A percentile compares a stretch with the other conserved stretches of the same genome.
Conservation (phyloP, 23 tunicate genomes). For the Oikopleura albicans region DNA sequence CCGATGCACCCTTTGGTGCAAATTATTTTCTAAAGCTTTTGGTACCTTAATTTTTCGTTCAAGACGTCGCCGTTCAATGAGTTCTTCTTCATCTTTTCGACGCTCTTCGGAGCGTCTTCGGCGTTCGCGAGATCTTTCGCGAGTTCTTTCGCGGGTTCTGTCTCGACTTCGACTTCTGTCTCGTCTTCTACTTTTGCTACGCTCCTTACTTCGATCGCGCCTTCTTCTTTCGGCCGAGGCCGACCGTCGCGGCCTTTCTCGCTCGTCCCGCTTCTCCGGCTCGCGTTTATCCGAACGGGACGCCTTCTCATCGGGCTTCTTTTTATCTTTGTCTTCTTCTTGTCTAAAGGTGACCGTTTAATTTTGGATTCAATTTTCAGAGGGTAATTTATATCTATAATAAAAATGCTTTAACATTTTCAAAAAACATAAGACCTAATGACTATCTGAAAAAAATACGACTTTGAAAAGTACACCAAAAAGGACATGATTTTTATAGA, state of each 20-base stretch:
- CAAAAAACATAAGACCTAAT: too few species aligned
- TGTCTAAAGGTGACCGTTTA: too few species aligned
- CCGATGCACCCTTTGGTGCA: too few species aligned
- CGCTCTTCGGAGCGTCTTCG: background rate
- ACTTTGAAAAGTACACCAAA: too few species aligned
- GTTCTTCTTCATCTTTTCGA: slow-evolving; percentile 41
- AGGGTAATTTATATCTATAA: too few species aligned
- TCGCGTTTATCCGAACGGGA: background rate
- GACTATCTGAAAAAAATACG: too few species aligned
- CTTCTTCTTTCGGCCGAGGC: background rate
- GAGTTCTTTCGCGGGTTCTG: slow-evolving; percentile 19
- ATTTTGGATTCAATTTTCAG: too few species aligned
- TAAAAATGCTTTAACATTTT: too few species aligned
- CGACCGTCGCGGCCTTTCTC: background rate
- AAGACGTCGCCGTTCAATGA: slow-evolving; percentile 45
- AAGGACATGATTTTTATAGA: too few species aligned
- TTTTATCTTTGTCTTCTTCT: background rate
- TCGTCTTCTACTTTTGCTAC: slow-evolving; percentile 16
- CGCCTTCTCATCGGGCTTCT: background rate
- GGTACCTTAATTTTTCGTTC: slow-evolving; percentile 47
- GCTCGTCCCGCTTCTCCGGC: background rate
- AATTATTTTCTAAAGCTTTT: background rate
- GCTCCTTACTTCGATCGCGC: background rate
- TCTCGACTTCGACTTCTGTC: slow-evolving; percentile 18
- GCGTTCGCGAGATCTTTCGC: slow-evolving; percentile 21